These are phyloP conservation scores for Drosophila monieri DNA, from an alignment of 2,888 invertebrate genomes.

Conservation along the genomic window DNA sequence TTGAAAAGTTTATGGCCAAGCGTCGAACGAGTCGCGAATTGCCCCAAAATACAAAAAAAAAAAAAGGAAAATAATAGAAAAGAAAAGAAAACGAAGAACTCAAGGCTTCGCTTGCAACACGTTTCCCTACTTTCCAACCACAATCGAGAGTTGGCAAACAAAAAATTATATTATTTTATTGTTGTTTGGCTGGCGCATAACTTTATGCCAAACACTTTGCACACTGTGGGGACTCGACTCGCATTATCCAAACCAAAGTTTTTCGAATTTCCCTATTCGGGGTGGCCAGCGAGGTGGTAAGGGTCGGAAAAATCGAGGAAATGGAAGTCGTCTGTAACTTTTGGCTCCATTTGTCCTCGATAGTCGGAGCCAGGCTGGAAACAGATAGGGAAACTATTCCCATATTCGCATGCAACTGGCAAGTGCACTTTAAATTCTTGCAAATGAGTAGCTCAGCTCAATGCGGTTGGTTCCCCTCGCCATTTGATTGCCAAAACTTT, in stretches of 20 bases:
- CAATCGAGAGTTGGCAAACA: conserved; percentile 47
- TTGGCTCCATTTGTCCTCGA: conserved; percentile 67
- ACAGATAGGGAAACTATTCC: conserved; percentile 70
- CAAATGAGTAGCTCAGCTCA: conserved; percentile 73
- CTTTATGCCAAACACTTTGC: conserved; percentile 75
- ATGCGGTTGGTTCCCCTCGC: conserved; percentile 15
- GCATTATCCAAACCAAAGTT: conserved; percentile 70
- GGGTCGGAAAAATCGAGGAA: conserved; percentile 38
- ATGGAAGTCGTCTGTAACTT: conserved; percentile 61
- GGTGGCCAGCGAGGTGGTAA: neutral
- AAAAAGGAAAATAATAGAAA: conserved; percentile 6
- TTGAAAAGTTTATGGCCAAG: conserved; percentile 71
- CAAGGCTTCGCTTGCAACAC: conserved; percentile 33
- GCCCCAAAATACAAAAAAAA: conserved; percentile 15
- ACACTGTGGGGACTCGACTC: conserved; percentile 37
- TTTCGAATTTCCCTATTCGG: conserved; percentile 10
- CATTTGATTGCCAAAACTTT: conserved; percentile 33
- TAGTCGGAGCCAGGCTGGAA: conserved; percentile 20
- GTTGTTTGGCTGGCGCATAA: conserved; percentile 74
- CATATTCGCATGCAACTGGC: conserved; percentile 63
- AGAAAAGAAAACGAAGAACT: conserved; percentile 13
- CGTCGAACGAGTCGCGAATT: conserved; percentile 43
- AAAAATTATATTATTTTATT: conserved; percentile 77
- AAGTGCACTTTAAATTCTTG: conserved; percentile 83
- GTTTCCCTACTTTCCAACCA: conserved; percentile 20